Evolutionary conservation across 1,140 invertebrate species (phyloP), one percentile per base, ranked within the genome.

Genomic region (Bombus sibiricus): DNA sequence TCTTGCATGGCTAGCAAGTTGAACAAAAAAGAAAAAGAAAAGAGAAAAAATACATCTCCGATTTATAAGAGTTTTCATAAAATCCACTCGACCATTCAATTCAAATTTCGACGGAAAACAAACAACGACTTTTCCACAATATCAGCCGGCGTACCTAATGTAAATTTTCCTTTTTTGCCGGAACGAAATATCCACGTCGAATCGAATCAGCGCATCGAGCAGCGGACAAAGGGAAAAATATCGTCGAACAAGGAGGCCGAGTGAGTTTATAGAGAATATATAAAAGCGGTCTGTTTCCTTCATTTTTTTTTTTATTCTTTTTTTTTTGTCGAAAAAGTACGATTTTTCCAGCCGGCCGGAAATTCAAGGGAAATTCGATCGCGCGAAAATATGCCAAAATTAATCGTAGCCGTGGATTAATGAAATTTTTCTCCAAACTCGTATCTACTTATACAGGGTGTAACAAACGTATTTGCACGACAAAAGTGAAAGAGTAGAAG

Each of bases 161-260:
- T 37, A 72, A 78, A 73, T 75, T 79, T 81, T 71, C 18, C 18
- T n/a, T 86, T 81, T 71, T 72, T 25, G 64, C 6, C 13, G 13
- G 10, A 28, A 72, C 68, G 68, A 59, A 62, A 80, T 59, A 85
- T 72, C 47, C 39, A 62, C 76, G 66, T 47, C 41, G 76, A 85
- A 84, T 78, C 39, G 82, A 79, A 79, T 85, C 68, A 64, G 76
- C n/a, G 43, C 34, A 81, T 72, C 81, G 80, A 85, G 59, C 69
- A 72, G 82, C 68, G 68, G 72, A 78, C 72, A 62, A 89, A 66
- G 18, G n/a, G 15, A 25, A 76, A 71, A 69, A 10, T 57, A 85
- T 25, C 71, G 34, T 34, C 73, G 9, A 86, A 47, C 53, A 86
- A 72, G 68, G 85, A 86, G 37, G 47, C 32, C 47, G 66, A 83